Conservation (phyloP, 2,797 vertebrate species). For the Smutsia temminckii region DNA sequence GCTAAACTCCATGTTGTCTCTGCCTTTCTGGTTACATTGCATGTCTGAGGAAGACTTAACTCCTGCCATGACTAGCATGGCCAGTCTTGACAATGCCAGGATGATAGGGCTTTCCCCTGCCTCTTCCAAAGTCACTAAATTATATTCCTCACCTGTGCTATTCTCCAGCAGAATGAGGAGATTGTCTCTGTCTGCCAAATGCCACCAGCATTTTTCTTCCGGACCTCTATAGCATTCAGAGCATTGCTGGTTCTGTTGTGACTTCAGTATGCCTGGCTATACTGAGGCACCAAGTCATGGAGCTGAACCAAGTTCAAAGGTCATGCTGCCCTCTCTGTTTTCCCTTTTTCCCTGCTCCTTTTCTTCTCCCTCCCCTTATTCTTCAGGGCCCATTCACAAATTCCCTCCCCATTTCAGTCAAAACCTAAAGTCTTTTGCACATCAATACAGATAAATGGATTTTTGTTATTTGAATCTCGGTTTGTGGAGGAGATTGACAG, state of each 20-base stretch:
- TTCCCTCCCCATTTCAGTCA: neutral
- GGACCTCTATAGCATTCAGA: neutral
- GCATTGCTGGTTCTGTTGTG: neutral
- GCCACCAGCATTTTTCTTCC: neutral
- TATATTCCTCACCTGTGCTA: neutral
- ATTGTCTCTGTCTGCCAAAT: neutral
- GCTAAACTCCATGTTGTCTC: neutral
- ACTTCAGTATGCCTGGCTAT: neutral
- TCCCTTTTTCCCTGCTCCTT: neutral
- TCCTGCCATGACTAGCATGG: accelerated
- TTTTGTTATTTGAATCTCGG: conserved; percentile 53
- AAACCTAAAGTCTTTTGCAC: conserved; percentile 39
- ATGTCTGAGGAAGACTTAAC: neutral
- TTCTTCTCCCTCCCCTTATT: neutral
- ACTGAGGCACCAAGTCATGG: neutral
- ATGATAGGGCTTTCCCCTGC: neutral
- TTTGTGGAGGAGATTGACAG: conserved; percentile 53
- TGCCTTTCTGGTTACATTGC: neutral
- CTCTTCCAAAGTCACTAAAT: neutral
- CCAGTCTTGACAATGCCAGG: neutral
- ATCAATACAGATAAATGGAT: conserved; percentile 52
- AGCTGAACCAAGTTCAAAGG: neutral
- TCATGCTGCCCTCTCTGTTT: neutral
- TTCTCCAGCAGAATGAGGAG: neutral
- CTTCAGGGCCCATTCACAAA: neutral